Base-by-base conservation (phyloP, 92 coral and sea anemone genomes). In the Parazoanthus atlanticus region DNA sequence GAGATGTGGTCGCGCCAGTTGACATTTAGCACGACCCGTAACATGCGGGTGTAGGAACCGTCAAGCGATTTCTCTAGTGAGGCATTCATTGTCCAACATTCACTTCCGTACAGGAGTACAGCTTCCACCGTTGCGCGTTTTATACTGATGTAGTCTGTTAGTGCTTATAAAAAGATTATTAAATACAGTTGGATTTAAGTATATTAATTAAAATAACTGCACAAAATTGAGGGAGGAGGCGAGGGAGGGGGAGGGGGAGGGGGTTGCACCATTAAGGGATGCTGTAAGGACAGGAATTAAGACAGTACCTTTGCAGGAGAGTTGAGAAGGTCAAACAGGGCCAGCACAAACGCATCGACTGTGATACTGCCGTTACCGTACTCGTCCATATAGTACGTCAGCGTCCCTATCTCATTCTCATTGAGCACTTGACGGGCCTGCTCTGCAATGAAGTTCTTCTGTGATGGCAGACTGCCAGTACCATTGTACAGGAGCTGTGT, bases 401-500 rank as follows among this genome's bases (percentile, higher is more conserved):
- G 77, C 21, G 99, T 96, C 30, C 92, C 96, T 38, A 95, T 81
- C 90, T 97, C 98, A 75, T 94, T 91, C 65, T 93, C 96, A 41
- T 81, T 91, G 74, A 97, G 92, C 61, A 95, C 71, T 61, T 90
- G 97, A 38, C 95, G 89, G 26, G 99, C 99, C 84, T 97, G 96
- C 31, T 94, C 96, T 81, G 91, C 90, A 33, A 93, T 87, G 28
- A 95, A 88, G 84, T 91, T 90, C 89, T 95, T 95, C 33, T 93
- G 92, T 30, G 93, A 94, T 65, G 96, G 98, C 38, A 93, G 90
- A 16, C 92, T 92, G 12, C 96, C 93, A 19, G 95, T 92, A 8
- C 96, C 93, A 79, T 92, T 93, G 79, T 97, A 94, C 33, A 96
- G 88, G 16, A 97, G 93, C 65, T 95, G 99, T 25, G 99, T 86